phyloP scores from a whole-genome alignment of 2,888 invertebrate genomes.

The Galeruca laticollis region DNA sequence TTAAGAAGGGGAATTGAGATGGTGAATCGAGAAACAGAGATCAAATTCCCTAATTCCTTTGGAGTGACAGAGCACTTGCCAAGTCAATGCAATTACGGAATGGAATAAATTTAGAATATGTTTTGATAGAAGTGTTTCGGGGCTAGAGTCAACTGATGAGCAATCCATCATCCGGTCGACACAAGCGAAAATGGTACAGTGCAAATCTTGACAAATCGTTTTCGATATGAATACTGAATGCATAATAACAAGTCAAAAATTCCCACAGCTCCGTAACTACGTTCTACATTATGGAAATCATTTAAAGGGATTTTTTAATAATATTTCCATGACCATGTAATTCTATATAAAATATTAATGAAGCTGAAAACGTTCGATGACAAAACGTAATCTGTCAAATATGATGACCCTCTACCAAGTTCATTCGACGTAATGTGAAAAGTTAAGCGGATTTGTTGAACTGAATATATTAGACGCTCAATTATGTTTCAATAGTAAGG shows the following conservation, averaged over 20 bases:
- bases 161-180: conserved; percentile 64
- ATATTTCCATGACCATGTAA: conserved; percentile 43
- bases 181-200: conserved; percentile 59
- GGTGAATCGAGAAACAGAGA: conserved; percentile 40
- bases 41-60: conserved; percentile 48
- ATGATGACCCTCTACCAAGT: conserved; percentile 38
- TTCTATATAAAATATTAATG: conserved; percentile 50
- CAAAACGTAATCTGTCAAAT: conserved; percentile 47
- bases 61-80: conserved; percentile 53
- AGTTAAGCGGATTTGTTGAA: conserved; percentile 46
- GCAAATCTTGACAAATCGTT: conserved; percentile 67
- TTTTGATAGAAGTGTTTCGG: conserved; percentile 64
- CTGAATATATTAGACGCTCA: conserved; percentile 50
- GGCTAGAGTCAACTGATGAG: conserved; percentile 61
- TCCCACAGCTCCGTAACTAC: conserved; percentile 35
- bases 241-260: conserved; percentile 53
- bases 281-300: conserved; percentile 37
- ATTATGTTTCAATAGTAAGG: conserved; percentile 47
- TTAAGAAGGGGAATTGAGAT: conserved; percentile 45
- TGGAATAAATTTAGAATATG: conserved; percentile 61
- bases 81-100: conserved; percentile 61
- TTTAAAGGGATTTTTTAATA: conserved; percentile 45
- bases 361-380: conserved; percentile 43
- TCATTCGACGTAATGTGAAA: conserved; percentile 36
- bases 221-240: conserved; percentile 65